Evolutionary conservation across 2,888 invertebrate genomes (phyloP).

Genomic region (Synanthedon andrenaeformis): DNA sequence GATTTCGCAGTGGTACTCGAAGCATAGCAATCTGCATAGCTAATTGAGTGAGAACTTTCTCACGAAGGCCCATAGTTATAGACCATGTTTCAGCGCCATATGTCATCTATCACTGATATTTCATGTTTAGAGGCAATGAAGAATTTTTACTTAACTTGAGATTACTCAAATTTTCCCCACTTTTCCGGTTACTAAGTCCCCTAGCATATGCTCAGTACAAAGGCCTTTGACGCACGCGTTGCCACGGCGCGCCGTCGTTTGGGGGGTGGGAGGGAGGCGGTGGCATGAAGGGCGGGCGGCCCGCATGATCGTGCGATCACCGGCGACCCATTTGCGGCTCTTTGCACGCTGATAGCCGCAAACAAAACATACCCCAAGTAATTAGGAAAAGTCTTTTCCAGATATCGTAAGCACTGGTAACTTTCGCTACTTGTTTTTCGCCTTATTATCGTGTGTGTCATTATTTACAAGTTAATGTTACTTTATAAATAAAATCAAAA

Average conservation of each 20-base stretch:
- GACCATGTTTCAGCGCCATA: too few relatives aligned
- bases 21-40: too few relatives aligned
- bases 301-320: constrained; percentile 67
- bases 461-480: too few relatives aligned
- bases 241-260: constrained; percentile 2
- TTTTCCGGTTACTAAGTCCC: neutral
- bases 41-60: too few relatives aligned
- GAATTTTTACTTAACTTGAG: too few relatives aligned
- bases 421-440: constrained; percentile 14
- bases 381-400: constrained; percentile 68
- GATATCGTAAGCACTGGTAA: constrained; percentile 61
- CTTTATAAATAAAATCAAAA: neutral
- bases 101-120: too few relatives aligned
- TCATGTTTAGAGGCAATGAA: too few relatives aligned
- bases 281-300: constrained; percentile 34
- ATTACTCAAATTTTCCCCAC: neutral
- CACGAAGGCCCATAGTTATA: too few relatives aligned
- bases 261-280: constrained; percentile 20
- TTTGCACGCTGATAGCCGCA: constrained; percentile 68
- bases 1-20: too few relatives aligned
- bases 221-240: constrained; percentile 58
- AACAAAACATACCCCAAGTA: constrained; percentile 69
- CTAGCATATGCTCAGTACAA: constrained; percentile 30
- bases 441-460: neutral
- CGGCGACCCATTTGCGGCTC: constrained; percentile 66